These are phyloP conservation scores for Neotoma lepida DNA, from an alignment of 2,113 vertebrate species.

Conservation along the genomic window DNA sequence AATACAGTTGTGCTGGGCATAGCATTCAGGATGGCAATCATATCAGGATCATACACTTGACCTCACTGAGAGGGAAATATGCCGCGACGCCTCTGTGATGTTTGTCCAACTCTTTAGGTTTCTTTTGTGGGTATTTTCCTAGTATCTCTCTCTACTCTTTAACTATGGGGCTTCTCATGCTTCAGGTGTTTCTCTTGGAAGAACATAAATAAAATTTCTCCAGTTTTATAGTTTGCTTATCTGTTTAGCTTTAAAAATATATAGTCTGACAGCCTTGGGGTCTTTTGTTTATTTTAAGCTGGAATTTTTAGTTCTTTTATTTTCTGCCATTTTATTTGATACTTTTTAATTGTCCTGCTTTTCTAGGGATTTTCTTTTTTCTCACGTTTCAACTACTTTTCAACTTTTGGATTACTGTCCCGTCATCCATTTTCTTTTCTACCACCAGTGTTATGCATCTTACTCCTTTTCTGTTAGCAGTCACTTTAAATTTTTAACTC, in stretches of 20 bases:
- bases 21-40: accelerated
- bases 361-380: not conserved
- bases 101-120: not conserved
- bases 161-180: not conserved
- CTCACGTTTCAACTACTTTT: not conserved
- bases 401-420: not conserved
- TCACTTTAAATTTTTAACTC: not conserved
- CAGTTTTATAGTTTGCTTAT: not conserved
- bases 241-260: not conserved
- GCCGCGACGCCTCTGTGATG: too few relatives aligned
- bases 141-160: not conserved
- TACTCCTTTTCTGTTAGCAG: not conserved
- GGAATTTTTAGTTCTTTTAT: not conserved
- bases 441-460: not conserved
- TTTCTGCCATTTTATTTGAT: not conserved
- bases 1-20: not conserved
- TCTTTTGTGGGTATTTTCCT: not conserved
- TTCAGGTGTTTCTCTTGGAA: not conserved
- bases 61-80: not conserved
- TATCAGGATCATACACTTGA: not conserved
- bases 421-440: not conserved
- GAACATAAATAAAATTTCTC: not conserved
- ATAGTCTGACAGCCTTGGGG: not conserved
- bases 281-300: not conserved
- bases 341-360: not conserved